A percentile compares a stretch with the other conserved stretches of the same genome.
phyloP scores from a whole-genome alignment of 2,797 vertebrate genomes.

The Meriones psammophilus region DNA sequence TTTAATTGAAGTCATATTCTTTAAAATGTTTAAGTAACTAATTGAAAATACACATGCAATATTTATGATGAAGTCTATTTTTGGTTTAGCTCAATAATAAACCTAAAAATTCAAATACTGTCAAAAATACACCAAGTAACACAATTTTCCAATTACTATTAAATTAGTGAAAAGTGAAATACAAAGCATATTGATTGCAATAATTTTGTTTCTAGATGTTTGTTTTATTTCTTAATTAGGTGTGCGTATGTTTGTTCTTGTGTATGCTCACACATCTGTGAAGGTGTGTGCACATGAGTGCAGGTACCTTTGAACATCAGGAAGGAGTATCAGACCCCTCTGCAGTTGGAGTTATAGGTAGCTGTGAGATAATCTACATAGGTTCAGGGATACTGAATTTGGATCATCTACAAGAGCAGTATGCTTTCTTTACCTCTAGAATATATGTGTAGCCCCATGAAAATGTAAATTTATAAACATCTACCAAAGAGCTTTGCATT shows the following conservation, averaged over 20 bases:
- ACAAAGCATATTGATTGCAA: not conserved
- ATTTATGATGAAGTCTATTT: not conserved
- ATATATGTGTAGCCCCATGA: not conserved
- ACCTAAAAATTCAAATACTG: not conserved
- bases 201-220: not conserved
- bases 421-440: not conserved
- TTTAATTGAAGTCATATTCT: not conserved
- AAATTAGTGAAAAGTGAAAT: not conserved
- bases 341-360: too few relatives aligned
- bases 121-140: not conserved
- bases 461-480: not conserved
- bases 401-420: not conserved
- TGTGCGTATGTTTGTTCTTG: not conserved
- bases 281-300: too few relatives aligned
- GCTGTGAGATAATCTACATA: not conserved
- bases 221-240: not conserved
- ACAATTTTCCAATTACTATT: slow-evolving; percentile 12
- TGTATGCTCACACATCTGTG: not conserved
- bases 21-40: not conserved
- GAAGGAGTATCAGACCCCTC: not conserved
- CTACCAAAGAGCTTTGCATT: not conserved
- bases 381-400: not conserved
- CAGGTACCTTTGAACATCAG: not conserved
- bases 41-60: not conserved
- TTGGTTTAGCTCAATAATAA: not conserved